Percentiles rank a stretch among this genome's conserved stretches.
Evolutionary conservation across 1,140 invertebrate genomes (phyloP).

Genomic region (Mercenaria mercenaria): DNA sequence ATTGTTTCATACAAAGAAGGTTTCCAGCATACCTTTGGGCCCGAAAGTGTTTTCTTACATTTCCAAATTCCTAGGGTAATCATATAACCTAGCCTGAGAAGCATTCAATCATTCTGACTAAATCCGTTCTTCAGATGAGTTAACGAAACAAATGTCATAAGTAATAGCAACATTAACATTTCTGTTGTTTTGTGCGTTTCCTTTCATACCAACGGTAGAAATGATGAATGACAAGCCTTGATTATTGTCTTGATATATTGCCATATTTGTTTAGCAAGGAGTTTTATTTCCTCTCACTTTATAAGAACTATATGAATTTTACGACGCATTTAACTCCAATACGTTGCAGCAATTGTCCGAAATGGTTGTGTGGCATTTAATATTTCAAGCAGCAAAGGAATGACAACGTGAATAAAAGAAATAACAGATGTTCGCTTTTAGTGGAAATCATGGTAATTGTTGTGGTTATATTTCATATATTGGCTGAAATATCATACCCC

Average conservation of each 20-base stretch:
- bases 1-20: too few relatives aligned
- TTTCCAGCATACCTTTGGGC: too few relatives aligned
- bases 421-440: neutral
- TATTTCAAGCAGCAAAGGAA: neutral
- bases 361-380: constrained; percentile 1
- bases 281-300: too few relatives aligned
- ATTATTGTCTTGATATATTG: constrained; percentile 32
- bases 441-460: neutral
- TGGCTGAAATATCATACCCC: neutral
- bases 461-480: neutral
- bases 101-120: constrained; percentile 18
- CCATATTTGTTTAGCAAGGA: constrained; percentile 7
- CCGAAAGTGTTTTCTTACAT: too few relatives aligned
- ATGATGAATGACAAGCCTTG: constrained; percentile 28
- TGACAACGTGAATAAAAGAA: constrained; percentile 2
- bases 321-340: neutral
- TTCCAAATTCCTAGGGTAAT: constrained; percentile 34
- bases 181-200: constrained; percentile 33
- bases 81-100: neutral
- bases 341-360: neutral
- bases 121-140: constrained; percentile 22
- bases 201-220: constrained; percentile 27
- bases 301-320: neutral
- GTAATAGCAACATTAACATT: constrained; percentile 28
- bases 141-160: constrained; percentile 20